phyloP scores from a whole-genome alignment of 2,888 invertebrate genomes.

The Drosophila meridionalis region DNA sequence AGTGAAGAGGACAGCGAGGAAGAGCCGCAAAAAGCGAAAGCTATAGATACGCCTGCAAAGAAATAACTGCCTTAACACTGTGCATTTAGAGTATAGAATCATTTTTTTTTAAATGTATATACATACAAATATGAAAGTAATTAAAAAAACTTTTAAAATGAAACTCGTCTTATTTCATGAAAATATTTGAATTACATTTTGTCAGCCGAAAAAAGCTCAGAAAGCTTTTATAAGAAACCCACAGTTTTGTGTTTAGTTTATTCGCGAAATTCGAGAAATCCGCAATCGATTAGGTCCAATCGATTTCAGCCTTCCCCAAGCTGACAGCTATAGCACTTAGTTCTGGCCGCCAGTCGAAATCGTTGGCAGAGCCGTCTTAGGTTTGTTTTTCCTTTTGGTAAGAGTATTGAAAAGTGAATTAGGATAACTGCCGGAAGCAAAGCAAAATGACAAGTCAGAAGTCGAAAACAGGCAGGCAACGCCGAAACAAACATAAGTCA shows the following conservation, averaged over 20 bases:
- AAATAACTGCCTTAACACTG: slow-evolving; percentile 14
- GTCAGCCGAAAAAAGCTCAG: slow-evolving; percentile 3
- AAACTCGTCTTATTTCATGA: background rate
- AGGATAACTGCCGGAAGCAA: background rate
- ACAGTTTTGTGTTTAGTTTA: slow-evolving; percentile 7
- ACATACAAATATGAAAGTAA: background rate
- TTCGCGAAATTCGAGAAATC: slow-evolving; percentile 14
- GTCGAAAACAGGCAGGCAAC: background rate
- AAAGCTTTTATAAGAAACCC: background rate
- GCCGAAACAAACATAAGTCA: slow-evolving; percentile 2
- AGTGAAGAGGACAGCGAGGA: slow-evolving; percentile 32
- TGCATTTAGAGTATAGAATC: slow-evolving; percentile 4
- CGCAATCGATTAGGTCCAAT: slow-evolving; percentile 5
- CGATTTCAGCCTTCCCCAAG: background rate
- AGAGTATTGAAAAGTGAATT: background rate
- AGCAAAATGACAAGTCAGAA: slow-evolving; percentile 20
- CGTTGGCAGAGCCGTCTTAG: background rate
- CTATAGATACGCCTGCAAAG: slow-evolving; percentile 5
- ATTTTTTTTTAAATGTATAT: background rate
- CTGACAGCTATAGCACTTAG: background rate
- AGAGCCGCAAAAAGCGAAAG: slow-evolving; percentile 13
- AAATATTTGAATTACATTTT: background rate
- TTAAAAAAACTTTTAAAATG: too few species aligned
- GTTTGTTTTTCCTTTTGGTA: background rate
- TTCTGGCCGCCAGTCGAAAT: background rate